Conservation (phyloP, 2,113 vertebrate genomes). For the Gobio gobio region DNA sequence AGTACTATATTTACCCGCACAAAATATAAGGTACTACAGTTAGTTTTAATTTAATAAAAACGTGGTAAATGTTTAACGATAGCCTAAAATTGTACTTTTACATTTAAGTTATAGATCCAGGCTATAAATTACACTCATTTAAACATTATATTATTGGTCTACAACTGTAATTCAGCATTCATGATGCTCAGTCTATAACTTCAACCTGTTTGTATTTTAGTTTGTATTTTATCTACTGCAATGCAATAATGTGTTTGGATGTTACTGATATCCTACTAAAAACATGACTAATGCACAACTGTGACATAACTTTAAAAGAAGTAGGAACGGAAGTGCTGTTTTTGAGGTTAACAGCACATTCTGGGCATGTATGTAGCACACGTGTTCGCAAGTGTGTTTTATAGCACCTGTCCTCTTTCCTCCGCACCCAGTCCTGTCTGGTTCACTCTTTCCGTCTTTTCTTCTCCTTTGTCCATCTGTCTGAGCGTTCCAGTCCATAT, state of each 20-base stretch:
- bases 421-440: not conserved
- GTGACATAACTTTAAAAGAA: not conserved
- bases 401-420: slow-evolving; percentile 18
- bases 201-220: not conserved
- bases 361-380: not conserved
- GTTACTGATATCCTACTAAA: not conserved
- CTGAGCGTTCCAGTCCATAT: slow-evolving; percentile 8
- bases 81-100: not conserved
- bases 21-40: not conserved
- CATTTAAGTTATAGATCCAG: not conserved
- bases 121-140: not conserved
- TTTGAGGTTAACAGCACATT: not conserved
- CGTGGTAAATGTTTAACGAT: not conserved
- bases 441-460: slow-evolving; percentile 19
- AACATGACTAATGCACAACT: not conserved
- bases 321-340: not conserved
- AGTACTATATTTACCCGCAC: not conserved
- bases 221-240: not conserved
- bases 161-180: not conserved
- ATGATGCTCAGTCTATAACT: not conserved
- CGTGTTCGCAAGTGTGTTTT: not conserved
- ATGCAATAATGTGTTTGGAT: not conserved
- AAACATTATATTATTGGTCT: not conserved
- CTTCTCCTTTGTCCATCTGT: not conserved
- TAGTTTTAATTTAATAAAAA: not conserved